Conservation (phyloP, 1,140 invertebrate species). For the Grapholita molesta region DNA sequence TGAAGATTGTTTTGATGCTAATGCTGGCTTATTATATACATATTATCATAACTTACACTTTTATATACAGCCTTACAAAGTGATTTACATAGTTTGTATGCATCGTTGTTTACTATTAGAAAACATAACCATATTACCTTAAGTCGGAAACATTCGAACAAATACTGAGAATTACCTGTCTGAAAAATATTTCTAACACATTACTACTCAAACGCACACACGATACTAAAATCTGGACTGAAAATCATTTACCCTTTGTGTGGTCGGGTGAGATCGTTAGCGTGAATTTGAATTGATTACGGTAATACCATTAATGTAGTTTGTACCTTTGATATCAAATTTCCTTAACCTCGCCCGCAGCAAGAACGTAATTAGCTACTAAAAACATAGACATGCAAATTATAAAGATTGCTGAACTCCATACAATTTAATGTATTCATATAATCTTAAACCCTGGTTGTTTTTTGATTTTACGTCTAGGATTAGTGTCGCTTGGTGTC, state of each 20-base stretch:
- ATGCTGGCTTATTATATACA: no score
- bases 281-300: conserved; percentile 14
- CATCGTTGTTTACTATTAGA: no score
- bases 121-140: neutral
- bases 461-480: no score
- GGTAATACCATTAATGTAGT: conserved; percentile 12
- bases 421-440: neutral
- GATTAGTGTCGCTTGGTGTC: no score
- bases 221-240: neutral
- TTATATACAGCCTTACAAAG: no score
- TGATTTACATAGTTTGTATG: no score
- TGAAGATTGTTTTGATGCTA: no score
- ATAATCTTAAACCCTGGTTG: no score
- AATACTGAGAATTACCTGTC: no score
- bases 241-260: conserved; percentile 12
- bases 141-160: no score
- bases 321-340: conserved; percentile 7
- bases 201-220: neutral
- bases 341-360: neutral
- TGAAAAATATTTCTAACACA: neutral
- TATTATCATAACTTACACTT: no score
- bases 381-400: neutral
- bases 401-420: neutral
- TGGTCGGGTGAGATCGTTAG: conserved; percentile 6
- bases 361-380: neutral